phyloP scores from a whole-genome alignment of 2,888 invertebrate genomes.

The Antheraea assamensis region DNA sequence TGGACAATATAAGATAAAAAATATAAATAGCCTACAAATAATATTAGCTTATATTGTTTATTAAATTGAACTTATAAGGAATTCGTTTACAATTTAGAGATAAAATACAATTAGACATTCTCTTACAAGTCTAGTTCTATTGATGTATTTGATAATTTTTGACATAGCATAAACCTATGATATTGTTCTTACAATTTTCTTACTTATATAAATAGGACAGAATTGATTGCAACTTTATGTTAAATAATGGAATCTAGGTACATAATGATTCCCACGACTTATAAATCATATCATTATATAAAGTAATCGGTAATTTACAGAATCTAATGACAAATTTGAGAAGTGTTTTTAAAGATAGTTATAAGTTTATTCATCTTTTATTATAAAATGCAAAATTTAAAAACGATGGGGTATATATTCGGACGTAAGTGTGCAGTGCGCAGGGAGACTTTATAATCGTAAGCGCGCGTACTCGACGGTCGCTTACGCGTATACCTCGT shows the following conservation, averaged over 20 bases:
- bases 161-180: neutral
- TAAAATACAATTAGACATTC: no score
- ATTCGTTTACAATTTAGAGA: neutral
- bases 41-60: neutral
- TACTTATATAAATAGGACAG: no score
- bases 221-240: neutral
- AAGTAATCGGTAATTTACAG: neutral
- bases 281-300: neutral
- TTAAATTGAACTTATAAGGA: neutral
- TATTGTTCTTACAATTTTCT: neutral
- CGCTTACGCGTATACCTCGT: conserved; percentile 47
- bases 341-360: neutral
- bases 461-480: conserved; percentile 40
- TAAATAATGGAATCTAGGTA: neutral
- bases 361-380: neutral
- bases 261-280: neutral
- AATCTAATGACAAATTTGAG: neutral
- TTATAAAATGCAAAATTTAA: neutral
- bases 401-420: neutral
- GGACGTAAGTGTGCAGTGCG: neutral
- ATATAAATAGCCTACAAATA: neutral
- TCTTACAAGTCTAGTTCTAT: neutral
- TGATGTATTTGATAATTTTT: neutral
- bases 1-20: neutral
- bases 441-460: neutral